Conservation (phyloP, 2,113 vertebrate species). For the Rattus norvegicus region GRCr8 NC_086022.1:37442501-37443000, state of each 20-base stretch:
- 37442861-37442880: background rate
- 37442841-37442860: background rate
- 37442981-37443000: background rate
- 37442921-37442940: background rate
- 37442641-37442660: constrained; percentile 64
- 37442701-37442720: constrained; percentile 27
- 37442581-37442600: constrained; percentile 54
- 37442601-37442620: constrained; percentile 27
- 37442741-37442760: background rate
- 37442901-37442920: background rate
- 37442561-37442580: constrained; percentile 58
- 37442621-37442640: constrained; percentile 42
- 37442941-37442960: background rate
- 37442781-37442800: constrained; percentile 36
- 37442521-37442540: background rate
- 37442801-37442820: constrained; percentile 14
- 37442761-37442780: background rate
- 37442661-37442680: constrained; percentile 31
- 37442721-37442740: constrained; percentile 28
- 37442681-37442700: constrained; percentile 34
- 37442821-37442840: background rate
- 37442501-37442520: background rate
- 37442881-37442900: background rate
- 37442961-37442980: background rate
- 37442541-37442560: background rate